phyloP scores from a whole-genome alignment of 2,888 invertebrate genomes.

The Polyploca ridens region DNA sequence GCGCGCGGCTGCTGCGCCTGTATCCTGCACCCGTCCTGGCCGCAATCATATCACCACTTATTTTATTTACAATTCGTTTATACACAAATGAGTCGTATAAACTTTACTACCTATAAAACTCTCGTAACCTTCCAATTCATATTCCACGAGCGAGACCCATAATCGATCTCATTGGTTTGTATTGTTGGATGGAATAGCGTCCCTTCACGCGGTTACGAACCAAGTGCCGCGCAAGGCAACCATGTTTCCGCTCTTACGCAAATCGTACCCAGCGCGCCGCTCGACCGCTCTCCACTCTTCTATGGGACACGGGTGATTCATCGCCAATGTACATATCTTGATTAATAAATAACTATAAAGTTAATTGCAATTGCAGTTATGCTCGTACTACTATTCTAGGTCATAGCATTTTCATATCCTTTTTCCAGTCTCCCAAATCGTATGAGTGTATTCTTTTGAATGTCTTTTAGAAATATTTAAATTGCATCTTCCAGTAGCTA shows the following conservation, averaged over 20 bases:
- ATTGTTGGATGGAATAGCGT: constrained; percentile 18
- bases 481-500: no score
- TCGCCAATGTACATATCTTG: constrained; percentile 32
- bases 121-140: constrained; percentile 21
- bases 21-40: constrained; percentile 24
- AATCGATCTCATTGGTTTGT: constrained; percentile 1
- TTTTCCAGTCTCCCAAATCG: neutral
- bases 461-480: no score
- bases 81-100: constrained; percentile 28
- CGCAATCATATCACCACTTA: constrained; percentile 16
- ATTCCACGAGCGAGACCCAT: neutral
- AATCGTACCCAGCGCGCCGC: constrained; percentile 37
- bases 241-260: constrained; percentile 56
- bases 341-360: constrained; percentile 41
- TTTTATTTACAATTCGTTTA: constrained; percentile 2
- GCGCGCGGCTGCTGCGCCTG: constrained; percentile 32
- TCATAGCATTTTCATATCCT: neutral
- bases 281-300: constrained; percentile 39
- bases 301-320: constrained; percentile 46
- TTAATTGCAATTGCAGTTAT: constrained; percentile 39
- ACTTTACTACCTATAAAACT: constrained; percentile 42
- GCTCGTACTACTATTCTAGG: constrained; percentile 21
- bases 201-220: constrained; percentile 18
- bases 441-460: no score
- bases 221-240: constrained; percentile 46